These are phyloP conservation scores for Enteromius treurensis DNA, from an alignment of 2,797 vertebrate species.

Conservation along the genomic window DNA sequence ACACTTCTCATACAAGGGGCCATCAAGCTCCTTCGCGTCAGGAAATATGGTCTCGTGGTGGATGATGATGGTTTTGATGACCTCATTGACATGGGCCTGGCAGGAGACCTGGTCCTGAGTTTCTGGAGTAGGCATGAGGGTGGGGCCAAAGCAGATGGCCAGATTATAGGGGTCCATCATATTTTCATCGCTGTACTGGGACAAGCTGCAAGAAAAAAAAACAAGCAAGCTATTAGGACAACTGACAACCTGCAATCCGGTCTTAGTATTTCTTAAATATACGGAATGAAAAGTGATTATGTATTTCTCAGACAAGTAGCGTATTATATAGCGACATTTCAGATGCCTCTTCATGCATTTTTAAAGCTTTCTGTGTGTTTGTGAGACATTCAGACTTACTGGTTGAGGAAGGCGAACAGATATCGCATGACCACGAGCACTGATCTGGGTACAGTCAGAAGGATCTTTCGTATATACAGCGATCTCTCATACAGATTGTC, in stretches of 20 bases:
- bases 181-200: slow-evolving; percentile 98
- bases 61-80: slow-evolving; percentile 98
- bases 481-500: slow-evolving; percentile 97
- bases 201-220: slow-evolving; percentile 78
- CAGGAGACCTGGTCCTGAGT: slow-evolving; percentile 96
- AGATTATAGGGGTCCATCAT: slow-evolving; percentile 99
- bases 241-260: neutral
- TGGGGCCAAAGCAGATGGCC: slow-evolving; percentile 98
- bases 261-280: neutral
- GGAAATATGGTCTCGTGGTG: slow-evolving; percentile 97
- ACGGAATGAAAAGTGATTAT: neutral
- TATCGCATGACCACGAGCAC: slow-evolving; percentile 97
- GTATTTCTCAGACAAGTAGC: neutral
- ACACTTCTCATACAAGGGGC: slow-evolving; percentile 96
- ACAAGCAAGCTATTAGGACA: neutral
- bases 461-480: slow-evolving; percentile 93
- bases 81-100: slow-evolving; percentile 97
- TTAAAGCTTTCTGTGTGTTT: neutral
- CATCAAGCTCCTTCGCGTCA: slow-evolving; percentile 93
- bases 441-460: slow-evolving; percentile 91
- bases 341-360: neutral
- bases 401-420: slow-evolving; percentile 96
- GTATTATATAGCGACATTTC: neutral
- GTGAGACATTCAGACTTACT: slow-evolving; percentile 82
- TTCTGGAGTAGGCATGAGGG: slow-evolving; percentile 97